phyloP scores from a whole-genome alignment of 30 jellyfish, hydroid and myxozoan species.

The Chironex yamaguchii region DNA sequence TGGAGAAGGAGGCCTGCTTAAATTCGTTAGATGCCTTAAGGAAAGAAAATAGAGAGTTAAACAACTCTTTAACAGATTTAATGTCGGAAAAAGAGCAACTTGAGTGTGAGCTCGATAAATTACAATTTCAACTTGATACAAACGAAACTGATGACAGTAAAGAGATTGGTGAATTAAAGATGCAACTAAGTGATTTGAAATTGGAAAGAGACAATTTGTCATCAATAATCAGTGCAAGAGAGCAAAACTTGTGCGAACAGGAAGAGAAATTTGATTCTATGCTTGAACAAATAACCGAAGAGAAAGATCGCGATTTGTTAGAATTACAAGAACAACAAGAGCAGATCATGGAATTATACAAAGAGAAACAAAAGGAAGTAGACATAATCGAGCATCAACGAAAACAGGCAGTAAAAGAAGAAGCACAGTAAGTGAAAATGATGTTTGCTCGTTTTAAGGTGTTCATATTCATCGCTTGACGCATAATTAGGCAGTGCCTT shows the following conservation, averaged over 20 bases:
- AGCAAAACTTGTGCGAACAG: slow-evolving; percentile 60
- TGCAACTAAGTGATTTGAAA: slow-evolving; percentile 76
- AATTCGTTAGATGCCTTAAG: slow-evolving; percentile 61
- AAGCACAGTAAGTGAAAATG: not conserved
- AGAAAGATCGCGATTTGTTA: slow-evolving; percentile 62
- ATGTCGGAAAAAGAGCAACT: slow-evolving; percentile 75
- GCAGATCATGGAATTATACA: slow-evolving; percentile 57
- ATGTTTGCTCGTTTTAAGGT: too few species aligned
- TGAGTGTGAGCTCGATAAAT: slow-evolving; percentile 72
- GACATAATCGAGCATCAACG: not conserved
- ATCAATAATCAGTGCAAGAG: slow-evolving; percentile 75
- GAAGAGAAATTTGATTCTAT: slow-evolving; percentile 74
- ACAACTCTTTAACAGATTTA: slow-evolving; percentile 62
- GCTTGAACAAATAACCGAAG: slow-evolving; percentile 66
- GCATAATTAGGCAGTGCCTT: too few species aligned
- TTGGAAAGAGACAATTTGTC: slow-evolving; percentile 68
- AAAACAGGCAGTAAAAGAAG: not conserved
- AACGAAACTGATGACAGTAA: slow-evolving; percentile 83
- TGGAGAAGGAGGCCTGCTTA: slow-evolving; percentile 61
- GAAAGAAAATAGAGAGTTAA: slow-evolving; percentile 67
- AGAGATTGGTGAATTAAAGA: slow-evolving; percentile 78
- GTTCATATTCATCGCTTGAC: too few species aligned
- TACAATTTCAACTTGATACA: slow-evolving; percentile 82
- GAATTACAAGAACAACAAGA: slow-evolving; percentile 76
- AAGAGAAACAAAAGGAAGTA: slow-evolving; percentile 70